These are phyloP conservation scores for Rhopalosiphum nymphaeae DNA, from an alignment of 2,888 invertebrate species.

Conservation along the genomic window DNA sequence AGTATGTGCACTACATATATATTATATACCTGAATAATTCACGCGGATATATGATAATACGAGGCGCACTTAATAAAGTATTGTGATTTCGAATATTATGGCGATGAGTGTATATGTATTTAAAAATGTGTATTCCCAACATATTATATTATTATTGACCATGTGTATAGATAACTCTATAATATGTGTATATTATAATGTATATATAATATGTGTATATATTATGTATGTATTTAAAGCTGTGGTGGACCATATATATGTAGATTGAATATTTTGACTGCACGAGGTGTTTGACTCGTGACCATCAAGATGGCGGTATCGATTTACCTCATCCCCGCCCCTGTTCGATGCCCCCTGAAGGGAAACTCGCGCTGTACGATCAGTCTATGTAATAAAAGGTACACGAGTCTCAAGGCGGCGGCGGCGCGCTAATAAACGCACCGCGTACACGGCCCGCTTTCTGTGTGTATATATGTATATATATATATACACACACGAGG, in stretches of 20 bases:
- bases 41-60: background rate
- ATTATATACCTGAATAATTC: background rate
- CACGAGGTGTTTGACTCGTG: constrained; percentile 64
- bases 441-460: constrained; percentile 49
- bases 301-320: constrained; percentile 64
- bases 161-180: background rate
- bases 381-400: constrained; percentile 30
- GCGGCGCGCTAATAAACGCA: constrained; percentile 57
- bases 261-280: constrained; percentile 62
- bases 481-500: background rate
- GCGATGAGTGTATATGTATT: background rate
- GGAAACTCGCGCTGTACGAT: constrained; percentile 48
- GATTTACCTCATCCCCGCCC: constrained; percentile 55
- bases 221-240: background rate
- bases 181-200: background rate
- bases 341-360: constrained; percentile 37
- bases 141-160: background rate
- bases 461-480: constrained; percentile 1
- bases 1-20: too few species aligned
- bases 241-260: constrained; percentile 18
- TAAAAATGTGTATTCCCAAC: background rate
- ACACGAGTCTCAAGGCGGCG: constrained; percentile 38
- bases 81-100: background rate
- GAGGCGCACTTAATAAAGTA: background rate
- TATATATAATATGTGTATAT: background rate